These are phyloP conservation scores for Rhyacophila evoluta DNA, from an alignment of 2,888 invertebrate genomes.

Conservation along the genomic window DNA sequence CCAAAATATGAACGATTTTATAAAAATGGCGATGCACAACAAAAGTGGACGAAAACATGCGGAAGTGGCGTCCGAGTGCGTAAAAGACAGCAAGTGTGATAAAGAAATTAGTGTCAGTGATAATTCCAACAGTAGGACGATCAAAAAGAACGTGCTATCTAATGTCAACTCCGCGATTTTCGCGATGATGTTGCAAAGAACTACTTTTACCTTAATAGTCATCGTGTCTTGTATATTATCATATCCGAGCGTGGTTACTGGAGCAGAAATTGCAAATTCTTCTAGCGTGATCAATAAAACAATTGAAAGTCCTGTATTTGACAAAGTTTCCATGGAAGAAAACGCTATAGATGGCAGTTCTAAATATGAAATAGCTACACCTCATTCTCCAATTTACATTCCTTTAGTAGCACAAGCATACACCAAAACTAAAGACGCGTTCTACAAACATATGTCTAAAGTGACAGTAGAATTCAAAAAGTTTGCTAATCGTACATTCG, in stretches of 20 bases:
- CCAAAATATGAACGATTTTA: conserved; percentile 34
- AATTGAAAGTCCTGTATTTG: conserved; percentile 26
- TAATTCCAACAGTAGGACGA: conserved; percentile 29
- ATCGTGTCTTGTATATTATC: conserved; percentile 35
- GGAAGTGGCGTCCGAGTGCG: conserved; percentile 28
- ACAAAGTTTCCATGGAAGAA: conserved; percentile 24
- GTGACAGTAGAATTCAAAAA: background rate
- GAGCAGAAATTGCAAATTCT: background rate
- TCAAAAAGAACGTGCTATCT: conserved; percentile 25
- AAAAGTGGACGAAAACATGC: conserved; percentile 14
- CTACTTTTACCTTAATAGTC: conserved; percentile 51
- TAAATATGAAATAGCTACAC: background rate
- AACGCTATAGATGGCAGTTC: conserved; percentile 32
- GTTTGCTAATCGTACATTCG: conserved; percentile 57
- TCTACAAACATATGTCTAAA: background rate
- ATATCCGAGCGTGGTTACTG: conserved; percentile 3
- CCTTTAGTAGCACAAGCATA: conserved; percentile 31
- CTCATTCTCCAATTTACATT: conserved; percentile 43
- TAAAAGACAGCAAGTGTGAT: conserved; percentile 30
- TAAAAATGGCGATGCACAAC: conserved; percentile 43
- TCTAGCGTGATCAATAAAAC: background rate
- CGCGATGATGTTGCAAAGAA: conserved; percentile 52
- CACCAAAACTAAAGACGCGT: background rate
- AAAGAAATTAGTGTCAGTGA: conserved; percentile 26
- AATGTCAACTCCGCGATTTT: conserved; percentile 48